Percentiles rank a stretch among this genome's conserved stretches.
Evolutionary conservation across 92 coral and sea anemone genomes (phyloP).

Genomic region (Muricea muricata): DNA sequence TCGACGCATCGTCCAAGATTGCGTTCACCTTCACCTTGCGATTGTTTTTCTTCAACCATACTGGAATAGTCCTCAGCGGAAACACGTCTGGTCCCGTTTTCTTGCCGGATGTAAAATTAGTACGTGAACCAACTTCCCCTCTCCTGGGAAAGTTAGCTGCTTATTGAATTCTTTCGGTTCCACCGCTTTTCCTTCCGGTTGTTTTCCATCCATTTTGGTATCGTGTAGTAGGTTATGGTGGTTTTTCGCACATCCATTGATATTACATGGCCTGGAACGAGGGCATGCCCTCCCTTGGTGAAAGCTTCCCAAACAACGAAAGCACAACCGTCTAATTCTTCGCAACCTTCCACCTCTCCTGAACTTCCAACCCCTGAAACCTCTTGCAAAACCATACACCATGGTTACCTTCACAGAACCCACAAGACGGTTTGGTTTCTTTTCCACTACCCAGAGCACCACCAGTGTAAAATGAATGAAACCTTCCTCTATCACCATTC

Average conservation of each 20-base stretch:
- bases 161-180: not conserved
- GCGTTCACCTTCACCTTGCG: no score
- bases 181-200: not conserved
- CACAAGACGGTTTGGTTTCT: conserved; percentile 26
- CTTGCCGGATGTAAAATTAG: not conserved
- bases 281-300: not conserved
- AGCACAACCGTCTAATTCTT: conserved; percentile 48
- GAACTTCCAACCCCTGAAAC: conserved; percentile 34
- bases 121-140: no score
- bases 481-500: not conserved
- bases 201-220: not conserved
- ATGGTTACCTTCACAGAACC: no score
- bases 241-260: not conserved
- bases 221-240: no score
- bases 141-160: not conserved
- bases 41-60: not conserved
- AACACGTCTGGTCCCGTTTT: not conserved
- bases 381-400: no score
- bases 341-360: conserved; percentile 47
- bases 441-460: not conserved
- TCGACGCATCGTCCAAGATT: no score
- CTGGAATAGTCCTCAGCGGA: not conserved
- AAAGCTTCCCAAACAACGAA: conserved; percentile 41
- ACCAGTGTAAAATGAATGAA: conserved; percentile 4
- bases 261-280: not conserved